Evolutionary conservation across 2,888 invertebrate genomes (phyloP), one percentile per base, ranked within the genome.

Genomic region (Phymatocera aterrima): DNA sequence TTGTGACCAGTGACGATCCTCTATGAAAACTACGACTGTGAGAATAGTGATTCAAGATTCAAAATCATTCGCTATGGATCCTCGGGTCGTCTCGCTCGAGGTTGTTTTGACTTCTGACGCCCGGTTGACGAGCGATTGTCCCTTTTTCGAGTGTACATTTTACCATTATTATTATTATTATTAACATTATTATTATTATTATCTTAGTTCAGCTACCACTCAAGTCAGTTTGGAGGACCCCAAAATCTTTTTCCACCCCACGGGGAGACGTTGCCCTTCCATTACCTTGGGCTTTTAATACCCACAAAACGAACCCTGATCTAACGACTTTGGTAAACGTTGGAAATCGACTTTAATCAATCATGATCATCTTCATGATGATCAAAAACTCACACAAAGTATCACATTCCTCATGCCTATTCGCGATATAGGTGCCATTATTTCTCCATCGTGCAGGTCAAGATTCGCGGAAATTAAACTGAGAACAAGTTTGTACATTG

Each of bases 81-180:
- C 88, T 89, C 86, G 87, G 87, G 84, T 48, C 34, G 51, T 72
- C 72, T 34, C 37, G 28, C 61, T 4, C 15, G 57, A 57, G 89
- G 89, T 88, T 90, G 90, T 90, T 90, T 89, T 90, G 90, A 90
- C 90, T 90, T 90, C 88, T 90, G 90, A 90, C 90, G 89, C 86
- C 83, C 84, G 87, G 83, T 90, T 90, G 89, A 90, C 89, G 89
- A 89, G 86, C 89, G 86, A 89, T 84, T 84, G 84, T 84, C 82
- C 83, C 51, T 75, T 70, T n/a, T 57, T 75, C 74, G 40, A 75
- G 74, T 75, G 31, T 72, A 40, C n/a, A 34, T 46, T 10, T 54
- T 57, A 57, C 57, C 57, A 37, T 74, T 75, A 75, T 75, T 54
- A 24, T n/a, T 40, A 21, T n/a, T n/a, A n/a, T n/a, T n/a, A n/a